Conservation (phyloP, 2,797 vertebrate genomes). For the Cuculus canorus region DNA sequence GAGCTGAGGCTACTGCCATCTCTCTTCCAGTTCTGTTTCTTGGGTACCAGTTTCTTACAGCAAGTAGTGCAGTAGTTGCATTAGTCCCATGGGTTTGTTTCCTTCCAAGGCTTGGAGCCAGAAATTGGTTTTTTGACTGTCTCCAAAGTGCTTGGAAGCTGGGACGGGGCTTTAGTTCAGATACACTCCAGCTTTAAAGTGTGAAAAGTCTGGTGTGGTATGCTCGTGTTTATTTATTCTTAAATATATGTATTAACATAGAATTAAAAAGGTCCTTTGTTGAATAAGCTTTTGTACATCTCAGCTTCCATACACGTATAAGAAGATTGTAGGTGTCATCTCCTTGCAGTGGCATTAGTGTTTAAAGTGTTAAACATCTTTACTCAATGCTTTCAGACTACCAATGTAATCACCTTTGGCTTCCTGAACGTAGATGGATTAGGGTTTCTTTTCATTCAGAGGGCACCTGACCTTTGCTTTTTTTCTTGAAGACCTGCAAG, state of each 20-base stretch:
- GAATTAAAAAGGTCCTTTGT: neutral
- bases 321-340: neutral
- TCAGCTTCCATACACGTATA: fast-evolving
- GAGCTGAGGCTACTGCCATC: neutral
- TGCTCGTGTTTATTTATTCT: neutral
- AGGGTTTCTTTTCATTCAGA: neutral
- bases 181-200: neutral
- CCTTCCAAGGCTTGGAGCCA: neutral
- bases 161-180: neutral
- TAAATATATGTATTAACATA: neutral
- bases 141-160: neutral
- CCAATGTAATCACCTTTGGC: neutral
- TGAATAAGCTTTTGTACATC: neutral
- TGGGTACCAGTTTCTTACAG: neutral
- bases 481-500: neutral
- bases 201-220: neutral
- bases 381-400: neutral
- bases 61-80: neutral
- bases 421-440: neutral
- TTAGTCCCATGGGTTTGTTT: neutral
- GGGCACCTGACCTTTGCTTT: neutral
- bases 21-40: neutral
- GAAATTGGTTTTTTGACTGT: neutral
- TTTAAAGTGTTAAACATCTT: neutral
- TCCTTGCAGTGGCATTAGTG: neutral